Percentiles rank a stretch among this genome's conserved stretches.
Conservation (phyloP, 2,888 invertebrate species). For the Barypeithes pellucidus region DNA sequence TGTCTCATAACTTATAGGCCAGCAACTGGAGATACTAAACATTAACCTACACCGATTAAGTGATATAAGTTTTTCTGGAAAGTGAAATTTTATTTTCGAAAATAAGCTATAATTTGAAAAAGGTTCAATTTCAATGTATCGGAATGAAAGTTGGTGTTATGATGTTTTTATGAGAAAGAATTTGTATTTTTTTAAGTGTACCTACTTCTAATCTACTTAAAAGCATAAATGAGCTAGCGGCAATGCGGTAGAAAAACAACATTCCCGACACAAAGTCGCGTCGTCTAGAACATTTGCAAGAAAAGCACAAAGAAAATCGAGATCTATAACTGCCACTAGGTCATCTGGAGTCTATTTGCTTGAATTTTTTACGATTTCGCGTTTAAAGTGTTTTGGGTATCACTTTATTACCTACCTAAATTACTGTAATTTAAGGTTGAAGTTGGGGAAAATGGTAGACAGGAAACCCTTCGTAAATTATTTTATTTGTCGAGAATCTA, state of each 20-base stretch:
- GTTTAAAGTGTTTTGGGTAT: background rate
- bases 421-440: background rate
- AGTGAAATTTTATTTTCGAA: too few species aligned
- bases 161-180: too few species aligned
- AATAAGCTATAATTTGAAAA: too few species aligned
- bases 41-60: too few species aligned
- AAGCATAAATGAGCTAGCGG: background rate
- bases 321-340: conserved; percentile 1
- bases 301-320: conserved; percentile 8
- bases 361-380: background rate
- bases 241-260: conserved; percentile 19
- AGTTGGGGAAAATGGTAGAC: too few species aligned
- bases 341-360: background rate
- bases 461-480: too few species aligned
- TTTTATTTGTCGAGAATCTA: too few species aligned
- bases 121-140: too few species aligned
- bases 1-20: too few species aligned
- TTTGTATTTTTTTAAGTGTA: background rate
- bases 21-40: too few species aligned
- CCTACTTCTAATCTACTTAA: background rate
- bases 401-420: background rate
- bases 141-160: too few species aligned
- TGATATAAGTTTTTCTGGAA: too few species aligned
- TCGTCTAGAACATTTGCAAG: background rate
- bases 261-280: conserved; percentile 10